These are phyloP conservation scores for Perccottus glenii DNA, from an alignment of 2,113 vertebrate species.

Conservation along the genomic window DNA sequence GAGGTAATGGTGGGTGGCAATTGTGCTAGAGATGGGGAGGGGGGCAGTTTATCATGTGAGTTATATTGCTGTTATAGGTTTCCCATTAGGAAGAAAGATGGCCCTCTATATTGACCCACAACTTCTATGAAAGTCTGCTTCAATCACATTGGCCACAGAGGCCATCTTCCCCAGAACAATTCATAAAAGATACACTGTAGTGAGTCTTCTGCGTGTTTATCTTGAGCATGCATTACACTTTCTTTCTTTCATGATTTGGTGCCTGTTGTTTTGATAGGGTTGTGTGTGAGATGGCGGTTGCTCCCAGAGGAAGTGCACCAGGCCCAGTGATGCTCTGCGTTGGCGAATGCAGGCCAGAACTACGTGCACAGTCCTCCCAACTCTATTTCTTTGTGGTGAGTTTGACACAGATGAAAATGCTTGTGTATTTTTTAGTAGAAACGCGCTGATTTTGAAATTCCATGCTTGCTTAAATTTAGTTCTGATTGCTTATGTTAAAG, in stretches of 20 bases:
- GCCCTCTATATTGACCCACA: conserved; percentile 65
- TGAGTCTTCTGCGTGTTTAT: conserved; percentile 20
- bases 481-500: conserved; percentile 1
- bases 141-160: conserved; percentile 61
- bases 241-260: not conserved
- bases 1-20: conserved; percentile 76
- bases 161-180: conserved; percentile 20
- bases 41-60: conserved; percentile 72
- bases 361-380: conserved; percentile 89
- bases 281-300: conserved; percentile 93
- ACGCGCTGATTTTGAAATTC: too few relatives aligned
- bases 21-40: conserved; percentile 45
- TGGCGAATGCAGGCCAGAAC: conserved; percentile 93
- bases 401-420: conserved; percentile 23
- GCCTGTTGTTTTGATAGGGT: conserved; percentile 80
- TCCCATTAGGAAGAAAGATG: conserved; percentile 78
- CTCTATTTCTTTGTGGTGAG: conserved; percentile 95
- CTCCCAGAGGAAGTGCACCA: conserved; percentile 80
- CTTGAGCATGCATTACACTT: conserved; percentile 17
- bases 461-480: too few relatives aligned
- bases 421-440: not conserved
- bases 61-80: conserved; percentile 75
- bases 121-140: conserved; percentile 72
- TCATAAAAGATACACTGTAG: conserved; percentile 39
- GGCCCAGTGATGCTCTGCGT: conserved; percentile 93